Conservation (phyloP, 2,888 invertebrate species). For the Dryocosmus kuriphilus region DNA sequence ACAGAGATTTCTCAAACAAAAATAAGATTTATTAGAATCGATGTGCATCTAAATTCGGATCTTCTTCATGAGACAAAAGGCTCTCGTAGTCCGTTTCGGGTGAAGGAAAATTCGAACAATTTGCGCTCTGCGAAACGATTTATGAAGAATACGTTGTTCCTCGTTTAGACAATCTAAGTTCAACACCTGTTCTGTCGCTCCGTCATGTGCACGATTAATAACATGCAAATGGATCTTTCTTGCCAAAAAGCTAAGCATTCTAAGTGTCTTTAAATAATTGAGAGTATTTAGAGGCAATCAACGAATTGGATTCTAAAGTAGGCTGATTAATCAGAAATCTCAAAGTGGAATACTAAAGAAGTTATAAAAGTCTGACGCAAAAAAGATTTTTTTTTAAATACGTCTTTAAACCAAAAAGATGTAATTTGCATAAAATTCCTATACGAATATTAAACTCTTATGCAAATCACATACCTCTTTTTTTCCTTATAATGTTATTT, state of each 20-base stretch:
- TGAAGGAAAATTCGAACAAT: neutral
- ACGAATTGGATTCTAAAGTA: neutral
- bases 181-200: conserved; percentile 57
- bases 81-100: neutral
- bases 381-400: too few relatives aligned
- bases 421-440: neutral
- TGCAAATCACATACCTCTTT: too few relatives aligned
- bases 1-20: too few relatives aligned
- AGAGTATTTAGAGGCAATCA: conserved; percentile 31
- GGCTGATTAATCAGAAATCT: neutral
- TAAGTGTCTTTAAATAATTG: conserved; percentile 39
- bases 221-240: conserved; percentile 56
- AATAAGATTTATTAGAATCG: too few relatives aligned
- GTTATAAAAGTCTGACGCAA: neutral
- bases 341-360: neutral
- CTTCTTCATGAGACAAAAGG: neutral
- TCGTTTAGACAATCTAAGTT: conserved; percentile 56
- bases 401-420: too few relatives aligned
- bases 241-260: conserved; percentile 57
- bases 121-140: conserved; percentile 20
- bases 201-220: conserved; percentile 58
- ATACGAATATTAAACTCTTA: too few relatives aligned
- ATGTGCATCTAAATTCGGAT: neutral
- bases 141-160: conserved; percentile 40
- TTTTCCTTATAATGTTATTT: too few relatives aligned